Conservation (phyloP, 2,113 vertebrate species). For the Corythaeola cristata region DNA sequence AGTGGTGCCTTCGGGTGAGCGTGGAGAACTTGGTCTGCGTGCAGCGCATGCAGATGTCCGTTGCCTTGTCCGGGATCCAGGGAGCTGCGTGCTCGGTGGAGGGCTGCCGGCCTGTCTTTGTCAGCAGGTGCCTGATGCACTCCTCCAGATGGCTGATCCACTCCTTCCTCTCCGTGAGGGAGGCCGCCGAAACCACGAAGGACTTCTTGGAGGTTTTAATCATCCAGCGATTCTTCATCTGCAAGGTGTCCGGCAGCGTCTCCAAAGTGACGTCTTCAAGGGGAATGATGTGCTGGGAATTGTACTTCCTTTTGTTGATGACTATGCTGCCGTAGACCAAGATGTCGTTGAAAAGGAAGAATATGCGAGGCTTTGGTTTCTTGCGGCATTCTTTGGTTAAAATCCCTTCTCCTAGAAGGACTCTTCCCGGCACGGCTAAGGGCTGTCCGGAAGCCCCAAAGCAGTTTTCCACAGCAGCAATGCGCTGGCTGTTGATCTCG, state of each 20-base stretch:
- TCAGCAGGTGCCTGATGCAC: constrained; percentile 75
- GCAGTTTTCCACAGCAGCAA: constrained; percentile 82
- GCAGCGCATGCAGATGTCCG: constrained; percentile 92
- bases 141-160: constrained; percentile 90
- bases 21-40: constrained; percentile 79
- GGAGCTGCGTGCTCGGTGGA: constrained; percentile 73
- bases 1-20: constrained; percentile 87
- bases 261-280: constrained; percentile 87
- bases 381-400: constrained; percentile 88
- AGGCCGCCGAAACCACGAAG: constrained; percentile 85
- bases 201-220: constrained; percentile 90
- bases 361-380: constrained; percentile 82
- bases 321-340: constrained; percentile 89
- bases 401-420: constrained; percentile 89
- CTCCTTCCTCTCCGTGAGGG: constrained; percentile 82
- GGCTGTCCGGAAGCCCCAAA: constrained; percentile 79
- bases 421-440: constrained; percentile 76
- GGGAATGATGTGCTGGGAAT: constrained; percentile 84
- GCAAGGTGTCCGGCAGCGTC: constrained; percentile 76
- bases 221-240: constrained; percentile 90
- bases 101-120: constrained; percentile 24
- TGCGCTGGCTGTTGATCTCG: constrained; percentile 81
- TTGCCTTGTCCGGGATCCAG: constrained; percentile 88
- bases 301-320: constrained; percentile 81
- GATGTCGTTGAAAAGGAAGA: constrained; percentile 93